Evolutionary conservation across 2,888 invertebrate species (phyloP), one percentile per base, ranked within the genome.

Genomic region (Orthosia incerta): DNA sequence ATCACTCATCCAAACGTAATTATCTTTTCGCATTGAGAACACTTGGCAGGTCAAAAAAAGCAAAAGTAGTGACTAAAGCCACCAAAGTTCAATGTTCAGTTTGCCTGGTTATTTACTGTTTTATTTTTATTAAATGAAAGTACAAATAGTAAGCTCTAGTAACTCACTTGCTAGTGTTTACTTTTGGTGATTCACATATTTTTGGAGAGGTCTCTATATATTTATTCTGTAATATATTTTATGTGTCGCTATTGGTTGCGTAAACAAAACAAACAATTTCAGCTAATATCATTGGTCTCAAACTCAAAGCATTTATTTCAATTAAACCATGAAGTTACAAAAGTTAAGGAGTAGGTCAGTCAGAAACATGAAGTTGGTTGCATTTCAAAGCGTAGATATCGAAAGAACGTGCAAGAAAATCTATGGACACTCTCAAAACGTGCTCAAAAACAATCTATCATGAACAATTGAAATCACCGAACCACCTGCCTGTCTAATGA

Each of bases 1-100:
- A 61, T 55, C 46, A 57, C 23, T 55, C 73, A 78, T 67, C 13
- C n/a, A 55, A 73, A 55, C 16, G 18, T 67, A 78, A 73, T 67
- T 62, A 78, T 39, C 15, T 53, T 67, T 57, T 64, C 50, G 18
- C 12, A 51, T 65, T 46, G 55, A 51, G 26, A 65, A 45, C 48
- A 26, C 18, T 51, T 55, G n/a, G 45, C 62, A 31, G 26, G 45
- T 67, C 57, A 55, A 63, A 60, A 72, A 76, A 76, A 72, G 50
- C 53, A 63, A 77, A 57, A 59, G 48, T 66, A 57, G 60, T 61
- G 51, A 56, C 11, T 56, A 46, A 57, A 66, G 18, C 46, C 16
- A 26, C 39, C 26, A 26, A 20, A 55, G 73, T 72, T 67, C 66
- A 77, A 67, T 59, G 78, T 18, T 50, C 72, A 62, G 18, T 56